Conservation (phyloP, 2,888 invertebrate genomes). For the Mechanitis messenoides region DNA sequence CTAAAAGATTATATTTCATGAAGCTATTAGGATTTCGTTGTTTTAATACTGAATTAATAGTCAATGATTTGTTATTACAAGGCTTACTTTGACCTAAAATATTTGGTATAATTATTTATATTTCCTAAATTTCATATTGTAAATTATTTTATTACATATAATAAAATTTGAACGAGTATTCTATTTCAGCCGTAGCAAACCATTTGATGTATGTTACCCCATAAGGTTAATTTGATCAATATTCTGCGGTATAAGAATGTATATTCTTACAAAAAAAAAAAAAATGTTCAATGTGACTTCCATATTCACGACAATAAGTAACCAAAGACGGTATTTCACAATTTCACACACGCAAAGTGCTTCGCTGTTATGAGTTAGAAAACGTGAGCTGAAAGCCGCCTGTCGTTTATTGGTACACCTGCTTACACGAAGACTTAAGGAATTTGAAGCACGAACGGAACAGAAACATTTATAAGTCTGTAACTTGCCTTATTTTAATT, state of each 20-base stretch:
- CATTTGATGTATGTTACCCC: too few relatives aligned
- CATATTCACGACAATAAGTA: constrained; percentile 61
- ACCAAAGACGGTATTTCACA: constrained; percentile 64
- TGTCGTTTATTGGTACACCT: constrained; percentile 60
- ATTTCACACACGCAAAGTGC: constrained; percentile 62
- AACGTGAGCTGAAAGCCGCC: constrained; percentile 62
- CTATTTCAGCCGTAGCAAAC: too few relatives aligned
- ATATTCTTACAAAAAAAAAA: constrained; percentile 15
- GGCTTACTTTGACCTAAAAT: too few relatives aligned
- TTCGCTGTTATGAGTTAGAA: constrained; percentile 55
- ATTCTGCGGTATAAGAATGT: background rate
- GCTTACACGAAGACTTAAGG: constrained; percentile 45
- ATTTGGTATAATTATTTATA: too few relatives aligned
- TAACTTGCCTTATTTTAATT: constrained; percentile 17
- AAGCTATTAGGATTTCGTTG: background rate
- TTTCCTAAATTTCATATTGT: too few relatives aligned
- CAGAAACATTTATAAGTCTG: constrained; percentile 19
- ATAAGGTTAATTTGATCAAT: background rate
- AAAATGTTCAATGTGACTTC: constrained; percentile 46
- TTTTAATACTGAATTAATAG: background rate
- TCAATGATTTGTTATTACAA: background rate
- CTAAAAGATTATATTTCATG: constrained; percentile 1
- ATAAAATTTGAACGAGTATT: too few relatives aligned
- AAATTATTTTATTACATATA: too few relatives aligned
- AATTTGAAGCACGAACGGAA: constrained; percentile 25